These are phyloP conservation scores for Montipora efflorescens DNA, from an alignment of 64 coral and sea anemone genomes.

Conservation along the genomic window DNA sequence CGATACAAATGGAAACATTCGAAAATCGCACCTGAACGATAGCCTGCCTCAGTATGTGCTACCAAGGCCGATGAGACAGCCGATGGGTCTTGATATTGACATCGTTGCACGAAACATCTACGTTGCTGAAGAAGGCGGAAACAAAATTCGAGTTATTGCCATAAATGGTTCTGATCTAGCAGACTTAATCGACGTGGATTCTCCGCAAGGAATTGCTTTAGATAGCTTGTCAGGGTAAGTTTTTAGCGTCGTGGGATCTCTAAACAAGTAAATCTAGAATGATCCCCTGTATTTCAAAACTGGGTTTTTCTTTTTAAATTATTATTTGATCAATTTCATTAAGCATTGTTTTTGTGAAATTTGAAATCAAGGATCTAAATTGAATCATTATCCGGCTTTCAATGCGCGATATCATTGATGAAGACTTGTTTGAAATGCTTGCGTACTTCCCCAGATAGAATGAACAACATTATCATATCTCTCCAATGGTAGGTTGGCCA, in stretches of 20 bases:
- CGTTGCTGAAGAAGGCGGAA: not conserved
- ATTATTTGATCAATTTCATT: too few relatives aligned
- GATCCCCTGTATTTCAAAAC: too few relatives aligned
- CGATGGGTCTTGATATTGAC: conserved; percentile 52
- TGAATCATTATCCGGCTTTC: too few relatives aligned
- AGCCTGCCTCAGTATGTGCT: conserved; percentile 12
- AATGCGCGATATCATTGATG: too few relatives aligned
- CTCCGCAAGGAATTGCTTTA: conserved; percentile 29
- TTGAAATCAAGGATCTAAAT: too few relatives aligned
- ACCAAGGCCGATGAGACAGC: not conserved
- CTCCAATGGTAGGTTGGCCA: too few relatives aligned
- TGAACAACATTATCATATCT: too few relatives aligned
- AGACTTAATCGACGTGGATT: not conserved
- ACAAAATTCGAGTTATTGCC: conserved; percentile 2
- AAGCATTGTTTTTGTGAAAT: not conserved
- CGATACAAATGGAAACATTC: conserved; percentile 20
- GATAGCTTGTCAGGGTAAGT: conserved; percentile 27
- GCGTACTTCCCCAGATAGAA: too few relatives aligned
- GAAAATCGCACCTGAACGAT: not conserved
- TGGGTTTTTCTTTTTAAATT: too few relatives aligned
- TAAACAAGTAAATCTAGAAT: not conserved
- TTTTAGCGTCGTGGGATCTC: not conserved
- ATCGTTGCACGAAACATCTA: conserved; percentile 55
- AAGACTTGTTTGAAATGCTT: too few relatives aligned
- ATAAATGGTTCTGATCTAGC: not conserved